Conservation (phyloP, 2,797 vertebrate species). For the Peromyscus aztecus region DNA sequence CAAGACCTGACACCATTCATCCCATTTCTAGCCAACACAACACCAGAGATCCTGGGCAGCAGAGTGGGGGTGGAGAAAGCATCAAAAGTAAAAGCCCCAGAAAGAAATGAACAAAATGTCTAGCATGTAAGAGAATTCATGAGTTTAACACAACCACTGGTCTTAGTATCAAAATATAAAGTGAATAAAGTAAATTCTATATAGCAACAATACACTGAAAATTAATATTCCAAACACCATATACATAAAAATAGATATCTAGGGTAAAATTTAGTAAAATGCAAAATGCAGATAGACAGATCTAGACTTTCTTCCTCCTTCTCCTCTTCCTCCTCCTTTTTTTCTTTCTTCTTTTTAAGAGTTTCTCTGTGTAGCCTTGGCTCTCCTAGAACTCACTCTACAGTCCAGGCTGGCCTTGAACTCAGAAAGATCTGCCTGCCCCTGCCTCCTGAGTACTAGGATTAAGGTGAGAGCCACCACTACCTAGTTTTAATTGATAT, state of each 20-base stretch:
- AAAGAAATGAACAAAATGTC: background rate
- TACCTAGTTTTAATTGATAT: background rate
- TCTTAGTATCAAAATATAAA: conserved; percentile 29
- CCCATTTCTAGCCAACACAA: background rate
- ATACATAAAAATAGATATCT: background rate
- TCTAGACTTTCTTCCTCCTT: background rate
- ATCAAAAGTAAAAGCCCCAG: background rate
- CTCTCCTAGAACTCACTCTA: background rate
- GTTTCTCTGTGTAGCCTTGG: background rate
- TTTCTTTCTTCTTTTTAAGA: background rate
- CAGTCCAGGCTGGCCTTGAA: background rate
- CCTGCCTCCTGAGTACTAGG: background rate
- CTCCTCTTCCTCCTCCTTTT: too few relatives aligned
- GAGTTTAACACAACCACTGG: background rate
- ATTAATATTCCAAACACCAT: background rate
- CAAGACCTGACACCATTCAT: background rate
- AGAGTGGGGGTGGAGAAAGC: background rate
- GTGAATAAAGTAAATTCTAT: conserved; percentile 40
- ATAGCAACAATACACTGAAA: conserved; percentile 1
- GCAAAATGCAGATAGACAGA: conserved; percentile 14
- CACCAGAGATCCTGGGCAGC: background rate
- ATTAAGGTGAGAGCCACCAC: background rate
- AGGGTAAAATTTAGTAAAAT: conserved; percentile 28
- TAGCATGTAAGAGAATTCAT: background rate
- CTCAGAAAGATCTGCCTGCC: background rate